Conservation (phyloP, 2,797 vertebrate species). For the Molossus molossus region DNA sequence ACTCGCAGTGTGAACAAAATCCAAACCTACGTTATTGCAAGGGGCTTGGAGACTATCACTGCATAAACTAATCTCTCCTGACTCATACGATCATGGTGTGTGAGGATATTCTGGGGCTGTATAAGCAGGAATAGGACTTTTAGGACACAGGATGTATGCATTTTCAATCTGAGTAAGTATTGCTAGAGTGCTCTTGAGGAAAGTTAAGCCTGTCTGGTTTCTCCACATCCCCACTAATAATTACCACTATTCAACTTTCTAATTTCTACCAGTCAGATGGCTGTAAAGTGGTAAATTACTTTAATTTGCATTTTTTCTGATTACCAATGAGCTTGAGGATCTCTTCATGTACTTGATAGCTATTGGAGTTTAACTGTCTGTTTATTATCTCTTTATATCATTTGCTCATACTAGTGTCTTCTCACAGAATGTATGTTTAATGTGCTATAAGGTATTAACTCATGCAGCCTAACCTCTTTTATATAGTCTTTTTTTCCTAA, state of each 20-base stretch:
- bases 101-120: not conserved
- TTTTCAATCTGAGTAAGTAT: slow-evolving; percentile 41
- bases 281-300: slow-evolving; percentile 77
- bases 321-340: slow-evolving; percentile 73
- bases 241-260: slow-evolving; percentile 67
- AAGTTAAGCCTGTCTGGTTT: slow-evolving; percentile 65
- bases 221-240: slow-evolving; percentile 69
- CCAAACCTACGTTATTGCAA: not conserved
- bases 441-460: not conserved
- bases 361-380: slow-evolving; percentile 60
- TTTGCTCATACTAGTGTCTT: slow-evolving; percentile 47
- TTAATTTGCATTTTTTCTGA: slow-evolving; percentile 79
- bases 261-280: slow-evolving; percentile 77
- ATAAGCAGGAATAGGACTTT: not conserved
- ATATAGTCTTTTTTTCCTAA: slow-evolving; percentile 5
- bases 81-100: not conserved
- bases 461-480: not conserved
- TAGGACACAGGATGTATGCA: not conserved
- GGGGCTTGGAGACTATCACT: not conserved
- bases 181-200: slow-evolving; percentile 62
- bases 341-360: slow-evolving; percentile 77
- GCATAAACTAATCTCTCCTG: not conserved
- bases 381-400: slow-evolving; percentile 74
- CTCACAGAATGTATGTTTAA: slow-evolving; percentile 46
- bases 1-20: not conserved